A percentile compares a stretch with the other conserved stretches of the same genome.
Conservation (phyloP, 2,797 vertebrate species). For the Brachymystax lenok region DNA sequence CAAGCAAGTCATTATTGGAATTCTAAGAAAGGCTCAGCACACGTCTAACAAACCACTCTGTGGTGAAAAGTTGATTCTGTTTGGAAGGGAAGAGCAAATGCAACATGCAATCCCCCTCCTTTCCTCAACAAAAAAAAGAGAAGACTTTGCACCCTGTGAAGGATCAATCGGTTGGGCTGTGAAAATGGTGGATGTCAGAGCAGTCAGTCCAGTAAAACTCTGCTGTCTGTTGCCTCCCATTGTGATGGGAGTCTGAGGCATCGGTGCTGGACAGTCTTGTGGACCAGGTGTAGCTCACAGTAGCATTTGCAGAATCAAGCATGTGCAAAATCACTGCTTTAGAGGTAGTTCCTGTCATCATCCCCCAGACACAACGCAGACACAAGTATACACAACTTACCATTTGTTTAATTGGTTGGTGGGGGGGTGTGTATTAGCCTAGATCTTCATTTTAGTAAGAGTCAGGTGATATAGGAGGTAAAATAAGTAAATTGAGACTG, state of each 20-base stretch:
- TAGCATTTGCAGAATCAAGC: neutral
- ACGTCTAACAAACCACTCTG: too few species aligned
- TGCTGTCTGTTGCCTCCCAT: slow-evolving; percentile 1
- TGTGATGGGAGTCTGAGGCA: neutral
- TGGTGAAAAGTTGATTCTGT: too few species aligned
- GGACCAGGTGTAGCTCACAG: neutral
- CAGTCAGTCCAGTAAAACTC: neutral
- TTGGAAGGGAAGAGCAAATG: too few species aligned
- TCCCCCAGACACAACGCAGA: neutral
- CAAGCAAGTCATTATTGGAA: too few species aligned
- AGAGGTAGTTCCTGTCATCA: neutral
- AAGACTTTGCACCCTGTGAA: neutral
- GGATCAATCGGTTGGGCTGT: neutral
- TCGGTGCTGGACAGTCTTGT: neutral
- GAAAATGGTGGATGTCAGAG: neutral
- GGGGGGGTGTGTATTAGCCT: too few species aligned
- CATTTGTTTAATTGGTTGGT: too few species aligned
- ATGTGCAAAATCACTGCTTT: neutral
- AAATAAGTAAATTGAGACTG: neutral
- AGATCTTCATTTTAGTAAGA: neutral
- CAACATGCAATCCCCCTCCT: too few species aligned
- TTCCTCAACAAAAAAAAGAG: too few species aligned
- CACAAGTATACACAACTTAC: neutral
- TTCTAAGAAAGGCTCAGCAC: too few species aligned
- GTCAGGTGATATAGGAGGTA: neutral